These are phyloP conservation scores for Ormia ochracea DNA, from an alignment of 2,888 invertebrate species.

Conservation along the genomic window DNA sequence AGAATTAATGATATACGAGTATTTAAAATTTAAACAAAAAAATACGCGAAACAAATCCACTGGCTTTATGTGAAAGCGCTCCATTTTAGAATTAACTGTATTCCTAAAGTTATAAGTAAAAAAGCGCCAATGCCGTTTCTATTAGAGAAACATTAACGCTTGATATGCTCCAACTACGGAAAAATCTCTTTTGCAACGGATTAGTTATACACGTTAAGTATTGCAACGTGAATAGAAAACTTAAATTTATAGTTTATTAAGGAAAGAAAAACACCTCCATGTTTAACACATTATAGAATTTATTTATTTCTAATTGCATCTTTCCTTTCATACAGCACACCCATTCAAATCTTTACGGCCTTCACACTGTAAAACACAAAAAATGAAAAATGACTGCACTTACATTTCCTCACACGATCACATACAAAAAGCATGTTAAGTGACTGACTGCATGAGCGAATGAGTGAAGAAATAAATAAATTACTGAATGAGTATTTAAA, in stretches of 20 bases:
- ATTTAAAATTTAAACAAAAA: too few relatives aligned
- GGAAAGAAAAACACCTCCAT: neutral
- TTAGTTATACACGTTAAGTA: too few relatives aligned
- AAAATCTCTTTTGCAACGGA: too few relatives aligned
- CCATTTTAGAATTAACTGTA: too few relatives aligned
- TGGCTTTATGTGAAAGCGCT: too few relatives aligned
- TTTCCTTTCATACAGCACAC: conserved; percentile 21
- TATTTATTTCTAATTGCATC: conserved; percentile 10
- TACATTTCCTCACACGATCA: neutral
- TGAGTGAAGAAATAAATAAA: conserved; percentile 11
- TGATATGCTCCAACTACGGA: too few relatives aligned
- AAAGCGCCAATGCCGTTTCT: too few relatives aligned
- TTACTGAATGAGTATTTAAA: conserved; percentile 38
- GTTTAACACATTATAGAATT: neutral
- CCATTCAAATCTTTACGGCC: conserved; percentile 23
- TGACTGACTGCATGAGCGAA: conserved; percentile 1
- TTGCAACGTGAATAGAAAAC: too few relatives aligned
- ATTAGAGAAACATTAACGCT: too few relatives aligned
- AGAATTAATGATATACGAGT: too few relatives aligned
- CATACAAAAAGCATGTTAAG: neutral
- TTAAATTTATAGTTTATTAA: conserved; percentile 14
- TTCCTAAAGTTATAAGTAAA: too few relatives aligned
- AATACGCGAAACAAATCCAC: too few relatives aligned
- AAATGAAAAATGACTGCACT: neutral
- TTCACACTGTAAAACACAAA: conserved; percentile 25